Conservation (phyloP, 30 jellyfish, hydroid and myxozoan species). For the Sanderia malayensis region DNA sequence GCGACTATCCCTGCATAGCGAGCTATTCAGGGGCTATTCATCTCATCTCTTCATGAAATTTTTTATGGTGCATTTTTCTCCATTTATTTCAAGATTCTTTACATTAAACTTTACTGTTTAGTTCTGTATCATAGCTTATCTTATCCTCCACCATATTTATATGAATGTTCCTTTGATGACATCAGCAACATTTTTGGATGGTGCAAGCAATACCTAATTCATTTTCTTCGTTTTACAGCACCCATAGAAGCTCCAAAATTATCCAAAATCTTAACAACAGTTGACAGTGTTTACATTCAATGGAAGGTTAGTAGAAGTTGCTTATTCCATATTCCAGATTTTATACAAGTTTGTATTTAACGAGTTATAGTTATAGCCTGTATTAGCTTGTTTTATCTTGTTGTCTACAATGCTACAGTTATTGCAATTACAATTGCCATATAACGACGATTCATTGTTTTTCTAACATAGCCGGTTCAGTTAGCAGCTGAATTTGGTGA, state of each 20-base stretch:
- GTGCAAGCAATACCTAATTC: too few species aligned
- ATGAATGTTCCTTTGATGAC: too few species aligned
- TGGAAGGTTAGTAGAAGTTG: constrained; percentile 35
- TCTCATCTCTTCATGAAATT: too few species aligned
- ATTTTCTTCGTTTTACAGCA: not conserved
- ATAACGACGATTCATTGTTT: not conserved
- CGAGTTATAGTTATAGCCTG: not conserved
- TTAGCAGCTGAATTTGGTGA: constrained; percentile 30
- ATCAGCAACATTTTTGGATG: too few species aligned
- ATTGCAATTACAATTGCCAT: too few species aligned
- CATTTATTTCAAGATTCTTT: too few species aligned
- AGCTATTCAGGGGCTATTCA: too few species aligned
- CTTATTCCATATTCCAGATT: not conserved
- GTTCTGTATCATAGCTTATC: too few species aligned
- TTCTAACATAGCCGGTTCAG: constrained; percentile 6
- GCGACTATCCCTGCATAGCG: too few species aligned
- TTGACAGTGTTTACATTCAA: constrained; percentile 10
- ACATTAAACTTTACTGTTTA: too few species aligned
- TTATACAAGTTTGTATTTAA: not conserved
- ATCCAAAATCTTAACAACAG: not conserved
- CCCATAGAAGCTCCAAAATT: not conserved
- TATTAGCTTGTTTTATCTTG: not conserved
- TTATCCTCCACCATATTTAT: too few species aligned
- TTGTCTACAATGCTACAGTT: not conserved
- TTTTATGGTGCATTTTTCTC: too few species aligned